These are phyloP conservation scores for Parapsyche elsis DNA, from an alignment of 1,140 invertebrate genomes.

Conservation along the genomic window DNA sequence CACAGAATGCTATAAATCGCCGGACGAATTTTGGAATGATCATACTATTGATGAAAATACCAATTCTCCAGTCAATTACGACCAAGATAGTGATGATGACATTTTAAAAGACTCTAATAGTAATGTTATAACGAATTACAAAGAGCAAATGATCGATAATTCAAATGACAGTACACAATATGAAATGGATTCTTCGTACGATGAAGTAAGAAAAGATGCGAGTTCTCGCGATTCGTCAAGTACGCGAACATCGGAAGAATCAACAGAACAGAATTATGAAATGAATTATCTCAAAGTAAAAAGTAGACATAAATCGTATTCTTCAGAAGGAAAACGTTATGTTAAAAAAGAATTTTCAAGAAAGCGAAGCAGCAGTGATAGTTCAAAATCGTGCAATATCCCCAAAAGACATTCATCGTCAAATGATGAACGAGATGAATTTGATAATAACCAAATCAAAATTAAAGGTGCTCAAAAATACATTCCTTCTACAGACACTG, in stretches of 20 bases:
- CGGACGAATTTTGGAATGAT: neutral
- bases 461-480: slow-evolving; percentile 65
- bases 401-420: neutral
- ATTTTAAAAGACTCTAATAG: slow-evolving; percentile 52
- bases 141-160: neutral
- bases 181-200: neutral
- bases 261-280: neutral
- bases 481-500: slow-evolving; percentile 63
- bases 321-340: neutral
- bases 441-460: neutral
- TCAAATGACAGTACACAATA: neutral
- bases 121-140: slow-evolving; percentile 39
- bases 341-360: neutral
- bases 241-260: neutral
- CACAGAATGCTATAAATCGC: slow-evolving; percentile 13
- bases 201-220: neutral
- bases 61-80: slow-evolving; percentile 14
- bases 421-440: neutral
- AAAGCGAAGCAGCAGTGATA: neutral
- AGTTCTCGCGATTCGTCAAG: neutral
- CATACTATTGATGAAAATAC: slow-evolving; percentile 1
- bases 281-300: neutral
- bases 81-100: slow-evolving; percentile 25
- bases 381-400: neutral
- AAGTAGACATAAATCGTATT: neutral